Percentiles rank a stretch among this genome's conserved stretches.
Conservation (phyloP, 2,797 vertebrate genomes). For the Salmo trutta region DNA sequence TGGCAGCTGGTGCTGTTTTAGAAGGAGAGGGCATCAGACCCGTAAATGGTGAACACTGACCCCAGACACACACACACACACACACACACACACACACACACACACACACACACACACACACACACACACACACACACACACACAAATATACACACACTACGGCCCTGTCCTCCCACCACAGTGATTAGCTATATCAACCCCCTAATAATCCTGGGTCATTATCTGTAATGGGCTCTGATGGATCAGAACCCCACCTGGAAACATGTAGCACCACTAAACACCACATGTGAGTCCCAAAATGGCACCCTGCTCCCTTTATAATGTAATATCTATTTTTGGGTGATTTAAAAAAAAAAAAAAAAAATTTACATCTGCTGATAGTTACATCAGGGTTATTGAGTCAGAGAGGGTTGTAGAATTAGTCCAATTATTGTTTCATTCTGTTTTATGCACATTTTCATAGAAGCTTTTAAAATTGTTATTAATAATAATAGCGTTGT, state of each 20-base stretch:
- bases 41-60: conserved; percentile 61
- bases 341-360: no score
- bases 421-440: no score
- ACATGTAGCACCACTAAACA: neutral
- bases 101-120: conserved; percentile 6
- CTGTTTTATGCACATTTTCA: no score
- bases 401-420: no score
- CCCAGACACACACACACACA: conserved; percentile 2
- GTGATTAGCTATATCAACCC: conserved; percentile 54
- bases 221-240: conserved; percentile 67
- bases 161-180: conserved; percentile 35
- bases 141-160: neutral
- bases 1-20: conserved; percentile 64
- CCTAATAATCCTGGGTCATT: conserved; percentile 63
- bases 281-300: neutral
- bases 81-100: conserved; percentile 21
- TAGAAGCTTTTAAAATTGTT: no score
- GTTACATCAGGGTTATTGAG: no score
- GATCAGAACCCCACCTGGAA: neutral
- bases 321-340: no score
- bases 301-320: neutral
- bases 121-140: conserved; percentile 24
- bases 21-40: conserved; percentile 47
- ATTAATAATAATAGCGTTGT: no score
- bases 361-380: no score